A percentile compares a stretch with the other conserved stretches of the same genome.
Conservation (phyloP, 2,797 vertebrate genomes). For the Squalus acanthias region DNA sequence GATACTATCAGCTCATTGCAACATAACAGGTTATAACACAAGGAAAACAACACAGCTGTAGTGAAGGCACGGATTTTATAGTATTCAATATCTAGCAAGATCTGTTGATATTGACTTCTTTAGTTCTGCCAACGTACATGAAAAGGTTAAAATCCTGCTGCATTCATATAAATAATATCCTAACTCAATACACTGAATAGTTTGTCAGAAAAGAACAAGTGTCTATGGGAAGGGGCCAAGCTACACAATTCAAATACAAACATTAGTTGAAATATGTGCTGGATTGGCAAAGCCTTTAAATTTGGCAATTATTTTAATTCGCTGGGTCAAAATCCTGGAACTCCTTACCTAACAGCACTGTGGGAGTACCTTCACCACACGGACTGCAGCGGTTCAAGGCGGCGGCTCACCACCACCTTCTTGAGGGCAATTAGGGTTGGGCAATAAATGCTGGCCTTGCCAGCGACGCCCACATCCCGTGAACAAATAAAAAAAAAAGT, state of each 20-base stretch:
- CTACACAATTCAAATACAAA: neutral
- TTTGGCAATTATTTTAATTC: too few species aligned
- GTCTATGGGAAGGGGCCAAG: neutral
- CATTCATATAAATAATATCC: too few species aligned
- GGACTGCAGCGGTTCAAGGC: too few species aligned
- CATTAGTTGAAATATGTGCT: too few species aligned
- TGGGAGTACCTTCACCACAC: too few species aligned
- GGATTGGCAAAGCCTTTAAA: too few species aligned
- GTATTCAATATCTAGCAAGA: neutral
- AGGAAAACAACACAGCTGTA: neutral
- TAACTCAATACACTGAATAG: neutral
- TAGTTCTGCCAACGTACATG: neutral
- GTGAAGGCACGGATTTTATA: neutral
- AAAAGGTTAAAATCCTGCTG: neutral
- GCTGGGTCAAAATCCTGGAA: too few species aligned
- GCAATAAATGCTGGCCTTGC: too few species aligned
- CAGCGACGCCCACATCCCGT: too few species aligned
- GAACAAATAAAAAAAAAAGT: neutral
- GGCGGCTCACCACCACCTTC: too few species aligned
- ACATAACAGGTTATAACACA: neutral
- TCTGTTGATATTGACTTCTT: neutral
- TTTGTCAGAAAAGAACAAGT: neutral
- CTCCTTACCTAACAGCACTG: too few species aligned
- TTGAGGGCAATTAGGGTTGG: too few species aligned
- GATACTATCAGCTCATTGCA: neutral